Conservation (phyloP, 1,140 invertebrate species). For the Samia ricini region DNA sequence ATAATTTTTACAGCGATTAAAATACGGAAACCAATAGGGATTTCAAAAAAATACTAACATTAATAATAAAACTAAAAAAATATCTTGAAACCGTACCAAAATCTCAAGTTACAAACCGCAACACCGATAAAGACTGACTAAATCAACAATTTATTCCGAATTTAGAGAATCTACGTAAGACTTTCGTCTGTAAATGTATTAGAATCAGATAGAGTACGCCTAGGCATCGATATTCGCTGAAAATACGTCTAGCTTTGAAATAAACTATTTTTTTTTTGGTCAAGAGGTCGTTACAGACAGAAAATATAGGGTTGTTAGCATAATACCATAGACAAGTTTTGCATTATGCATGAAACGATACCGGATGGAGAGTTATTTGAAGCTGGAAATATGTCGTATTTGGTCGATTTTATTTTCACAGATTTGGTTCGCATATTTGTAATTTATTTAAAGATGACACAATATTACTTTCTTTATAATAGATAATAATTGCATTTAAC, state of each 20-base stretch:
- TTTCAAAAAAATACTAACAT: neutral
- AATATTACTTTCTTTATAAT: no score
- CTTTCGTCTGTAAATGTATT: neutral
- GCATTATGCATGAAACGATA: slow-evolving; percentile 6
- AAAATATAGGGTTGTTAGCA: slow-evolving; percentile 4
- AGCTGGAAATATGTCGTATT: neutral
- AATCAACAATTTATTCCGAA: neutral
- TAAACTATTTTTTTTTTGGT: slow-evolving; percentile 1
- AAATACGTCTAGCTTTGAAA: neutral
- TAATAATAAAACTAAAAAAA: neutral
- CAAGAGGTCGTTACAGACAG: slow-evolving; percentile 6
- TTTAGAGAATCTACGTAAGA: neutral
- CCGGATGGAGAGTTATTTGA: neutral
- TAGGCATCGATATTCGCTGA: neutral
- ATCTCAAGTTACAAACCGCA: no score
- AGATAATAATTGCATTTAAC: no score
- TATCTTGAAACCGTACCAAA: neutral
- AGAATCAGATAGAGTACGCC: neutral
- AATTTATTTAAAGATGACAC: no score
- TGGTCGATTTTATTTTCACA: neutral
- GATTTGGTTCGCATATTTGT: neutral
- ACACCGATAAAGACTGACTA: no score
- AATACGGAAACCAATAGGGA: neutral
- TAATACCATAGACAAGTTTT: slow-evolving; percentile 3
- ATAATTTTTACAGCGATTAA: no score